These are phyloP conservation scores for Xylocampa areola DNA, from an alignment of 2,888 invertebrate species.

Conservation along the genomic window DNA sequence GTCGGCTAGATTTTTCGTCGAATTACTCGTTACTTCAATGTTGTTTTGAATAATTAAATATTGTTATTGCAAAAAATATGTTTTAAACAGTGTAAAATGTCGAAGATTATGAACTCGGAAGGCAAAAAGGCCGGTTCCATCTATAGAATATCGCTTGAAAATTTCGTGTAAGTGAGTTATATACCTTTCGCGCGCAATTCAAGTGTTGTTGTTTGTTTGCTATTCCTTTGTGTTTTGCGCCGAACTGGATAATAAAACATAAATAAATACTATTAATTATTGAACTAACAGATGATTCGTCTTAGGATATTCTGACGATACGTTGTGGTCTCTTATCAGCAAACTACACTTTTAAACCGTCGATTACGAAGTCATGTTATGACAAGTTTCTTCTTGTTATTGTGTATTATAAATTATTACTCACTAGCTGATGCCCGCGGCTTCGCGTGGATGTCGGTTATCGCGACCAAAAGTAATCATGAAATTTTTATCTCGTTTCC, in stretches of 20 bases:
- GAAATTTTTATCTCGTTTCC: too few species aligned
- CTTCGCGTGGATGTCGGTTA: too few species aligned
- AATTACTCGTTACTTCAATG: too few species aligned
- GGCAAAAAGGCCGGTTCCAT: constrained; percentile 84
- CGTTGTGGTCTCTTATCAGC: too few species aligned
- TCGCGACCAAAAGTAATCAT: too few species aligned
- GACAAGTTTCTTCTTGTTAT: not conserved
- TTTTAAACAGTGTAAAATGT: constrained; percentile 67
- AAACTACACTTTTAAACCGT: too few species aligned
- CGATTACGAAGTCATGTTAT: not conserved
- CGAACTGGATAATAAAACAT: too few species aligned
- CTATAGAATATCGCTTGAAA: constrained; percentile 87
- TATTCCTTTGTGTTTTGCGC: not conserved
- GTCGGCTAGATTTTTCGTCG: not conserved
- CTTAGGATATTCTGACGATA: too few species aligned
- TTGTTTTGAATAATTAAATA: constrained; percentile 19
- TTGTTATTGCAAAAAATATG: constrained; percentile 9
- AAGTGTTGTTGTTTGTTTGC: not conserved
- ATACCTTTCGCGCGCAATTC: constrained; percentile 50
- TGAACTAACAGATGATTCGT: too few species aligned
- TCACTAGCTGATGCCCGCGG: too few species aligned
- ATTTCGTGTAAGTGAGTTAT: constrained; percentile 88
- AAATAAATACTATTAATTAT: too few species aligned
- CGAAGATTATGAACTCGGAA: constrained; percentile 70
- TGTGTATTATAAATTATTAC: too few species aligned